Evolutionary conservation across 1,140 invertebrate species (phyloP).

Genomic region (Microvelia longipes): DNA sequence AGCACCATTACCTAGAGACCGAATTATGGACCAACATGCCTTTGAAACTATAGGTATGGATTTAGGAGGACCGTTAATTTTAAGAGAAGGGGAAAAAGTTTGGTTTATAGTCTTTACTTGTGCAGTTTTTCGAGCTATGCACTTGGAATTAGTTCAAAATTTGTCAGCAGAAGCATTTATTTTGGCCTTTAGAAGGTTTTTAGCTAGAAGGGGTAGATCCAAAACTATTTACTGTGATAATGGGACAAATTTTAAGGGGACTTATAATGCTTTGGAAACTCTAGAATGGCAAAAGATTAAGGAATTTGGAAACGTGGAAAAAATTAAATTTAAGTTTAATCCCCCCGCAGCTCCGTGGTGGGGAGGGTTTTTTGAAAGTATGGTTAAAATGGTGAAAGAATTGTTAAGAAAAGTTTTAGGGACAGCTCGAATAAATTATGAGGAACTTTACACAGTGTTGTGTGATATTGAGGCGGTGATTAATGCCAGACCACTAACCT

Average conservation of each 20-base stretch:
- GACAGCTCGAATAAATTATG: slow-evolving; percentile 13
- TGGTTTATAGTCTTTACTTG: slow-evolving; percentile 28
- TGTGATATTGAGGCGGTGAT: slow-evolving; percentile 19
- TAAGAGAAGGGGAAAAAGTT: slow-evolving; percentile 19
- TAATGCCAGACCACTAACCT: slow-evolving; percentile 22
- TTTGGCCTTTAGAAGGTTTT: slow-evolving; percentile 24
- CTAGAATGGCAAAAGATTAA: slow-evolving; percentile 13
- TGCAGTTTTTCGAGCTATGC: slow-evolving; percentile 24
- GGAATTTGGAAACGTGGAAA: neutral
- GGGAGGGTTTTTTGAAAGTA: slow-evolving; percentile 25
- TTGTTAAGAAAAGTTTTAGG: slow-evolving; percentile 18
- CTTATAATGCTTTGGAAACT: slow-evolving; percentile 16
- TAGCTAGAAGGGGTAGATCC: slow-evolving; percentile 25
- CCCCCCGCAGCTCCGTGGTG: slow-evolving; percentile 26
- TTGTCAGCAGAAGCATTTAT: slow-evolving; percentile 23
- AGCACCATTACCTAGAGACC: neutral
- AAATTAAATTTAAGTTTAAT: slow-evolving; percentile 26
- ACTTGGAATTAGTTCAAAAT: slow-evolving; percentile 25
- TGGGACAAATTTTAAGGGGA: slow-evolving; percentile 27
- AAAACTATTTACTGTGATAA: slow-evolving; percentile 30
- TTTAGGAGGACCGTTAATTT: slow-evolving; percentile 17
- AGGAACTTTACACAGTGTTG: slow-evolving; percentile 20
- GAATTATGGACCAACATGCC: neutral
- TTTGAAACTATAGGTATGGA: slow-evolving; percentile 22
- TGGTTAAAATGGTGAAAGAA: slow-evolving; percentile 24